Conservation (phyloP, 2,888 invertebrate species). For the Drosophila multiciliata region DNA sequence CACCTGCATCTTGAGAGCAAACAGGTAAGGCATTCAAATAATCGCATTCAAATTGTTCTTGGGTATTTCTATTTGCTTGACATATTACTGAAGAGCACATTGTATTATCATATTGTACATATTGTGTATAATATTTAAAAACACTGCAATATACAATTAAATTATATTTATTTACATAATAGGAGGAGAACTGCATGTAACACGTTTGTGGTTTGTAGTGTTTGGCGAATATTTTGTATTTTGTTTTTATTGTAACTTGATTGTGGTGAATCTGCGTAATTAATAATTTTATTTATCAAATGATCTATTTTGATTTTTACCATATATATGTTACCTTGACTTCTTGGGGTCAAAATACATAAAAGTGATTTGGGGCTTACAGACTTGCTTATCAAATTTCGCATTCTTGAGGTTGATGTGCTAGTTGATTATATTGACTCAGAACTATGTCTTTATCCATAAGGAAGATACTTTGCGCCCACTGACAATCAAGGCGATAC, state of each 20-base stretch:
- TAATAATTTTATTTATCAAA: not conserved
- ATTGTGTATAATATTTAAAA: not conserved
- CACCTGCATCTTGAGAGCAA: not conserved
- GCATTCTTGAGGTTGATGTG: constrained; percentile 2
- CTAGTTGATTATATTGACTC: constrained; percentile 29
- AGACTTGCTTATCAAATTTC: constrained; percentile 35
- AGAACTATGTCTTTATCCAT: constrained; percentile 48
- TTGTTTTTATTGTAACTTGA: not conserved
- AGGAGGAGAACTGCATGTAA: not conserved
- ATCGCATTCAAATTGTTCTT: not conserved
- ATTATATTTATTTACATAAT: not conserved
- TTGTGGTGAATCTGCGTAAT: constrained; percentile 12
- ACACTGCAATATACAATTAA: not conserved
- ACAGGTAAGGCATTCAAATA: not conserved
- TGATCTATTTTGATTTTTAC: not conserved
- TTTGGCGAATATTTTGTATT: not conserved
- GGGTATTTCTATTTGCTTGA: too few relatives aligned
- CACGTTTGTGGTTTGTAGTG: not conserved
- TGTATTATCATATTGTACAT: too few relatives aligned
- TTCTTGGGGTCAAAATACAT: constrained; percentile 32
- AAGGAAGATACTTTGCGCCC: constrained; percentile 22
- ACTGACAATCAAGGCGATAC: constrained; percentile 40
- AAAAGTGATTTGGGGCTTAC: constrained; percentile 36
- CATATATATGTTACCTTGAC: constrained; percentile 12
- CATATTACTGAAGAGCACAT: too few relatives aligned